These are phyloP conservation scores for Arbacia lixula DNA, from an alignment of 53 echinoderm and acorn worm genomes.

Conservation along the genomic window DNA sequence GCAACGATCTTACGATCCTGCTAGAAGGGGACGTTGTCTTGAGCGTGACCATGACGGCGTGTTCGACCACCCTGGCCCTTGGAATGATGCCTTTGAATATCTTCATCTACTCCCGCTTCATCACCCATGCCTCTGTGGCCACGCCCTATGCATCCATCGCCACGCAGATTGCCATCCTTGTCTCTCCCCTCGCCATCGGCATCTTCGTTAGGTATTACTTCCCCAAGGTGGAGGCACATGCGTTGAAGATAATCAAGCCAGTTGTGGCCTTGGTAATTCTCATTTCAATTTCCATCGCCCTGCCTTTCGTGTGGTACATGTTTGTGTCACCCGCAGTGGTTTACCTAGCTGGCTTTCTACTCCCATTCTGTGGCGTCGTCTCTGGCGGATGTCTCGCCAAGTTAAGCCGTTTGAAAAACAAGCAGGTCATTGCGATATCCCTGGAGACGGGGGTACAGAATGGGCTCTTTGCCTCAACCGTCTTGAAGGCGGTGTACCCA, in stretches of 20 bases:
- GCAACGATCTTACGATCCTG: conserved; percentile 4
- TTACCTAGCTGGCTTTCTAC: neutral
- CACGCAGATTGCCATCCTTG: neutral
- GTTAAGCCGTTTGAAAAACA: neutral
- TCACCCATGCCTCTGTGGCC: neutral
- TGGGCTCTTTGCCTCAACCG: neutral
- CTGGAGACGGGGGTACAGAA: conserved; percentile 30
- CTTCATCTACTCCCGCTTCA: conserved; percentile 1
- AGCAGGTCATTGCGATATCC: neutral
- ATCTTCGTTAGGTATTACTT: neutral
- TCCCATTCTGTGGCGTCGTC: neutral
- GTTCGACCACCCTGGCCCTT: conserved; percentile 4
- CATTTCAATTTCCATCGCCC: neutral
- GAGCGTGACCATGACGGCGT: conserved; percentile 23
- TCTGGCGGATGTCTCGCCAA: neutral
- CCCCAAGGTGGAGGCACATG: neutral
- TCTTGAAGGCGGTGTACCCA: neutral
- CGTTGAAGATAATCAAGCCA: neutral
- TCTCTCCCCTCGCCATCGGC: neutral
- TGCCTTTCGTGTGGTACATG: neutral
- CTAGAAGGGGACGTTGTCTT: conserved; percentile 8
- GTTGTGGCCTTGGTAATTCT: neutral
- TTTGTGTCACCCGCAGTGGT: conserved; percentile 16
- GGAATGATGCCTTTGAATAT: conserved; percentile 37
- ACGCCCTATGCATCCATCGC: neutral